Base-by-base conservation (phyloP, 2,797 vertebrate species). In the Benthosema pterotum region DNA sequence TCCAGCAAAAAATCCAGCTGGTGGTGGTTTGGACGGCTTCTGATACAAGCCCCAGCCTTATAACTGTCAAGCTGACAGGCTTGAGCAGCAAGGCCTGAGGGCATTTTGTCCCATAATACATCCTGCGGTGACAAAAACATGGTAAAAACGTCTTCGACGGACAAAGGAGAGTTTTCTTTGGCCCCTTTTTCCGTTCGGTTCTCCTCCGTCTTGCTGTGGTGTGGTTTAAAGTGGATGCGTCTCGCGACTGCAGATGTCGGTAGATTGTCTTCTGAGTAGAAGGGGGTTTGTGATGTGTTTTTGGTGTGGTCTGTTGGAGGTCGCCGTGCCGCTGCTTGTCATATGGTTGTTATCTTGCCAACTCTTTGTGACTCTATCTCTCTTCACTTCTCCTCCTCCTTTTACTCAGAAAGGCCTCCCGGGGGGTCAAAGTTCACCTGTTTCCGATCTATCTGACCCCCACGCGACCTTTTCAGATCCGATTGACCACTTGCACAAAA, bases 401-500 rank as follows among this genome's bases (percentile, higher is more conserved):
- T 38, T 38, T 38, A 2, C 32, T 38, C 67, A 67, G 19, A 82
- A 85, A 67, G 22, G 22, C 75, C 9, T 4, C 1, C 46, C 63
- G 86, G 84, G 48, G 65, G 86, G 84, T 83, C 78, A 88, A 62
- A 87, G 85, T 74, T 89, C 85, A 51, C 80, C 80, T 85, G 85
- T 81, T 71, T 72, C 63, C 47, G 71, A 71, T 82, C 65, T 72
- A 71, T 82, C 65, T 72, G 79, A 83, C 84, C 82, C 60, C 75
- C 15, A 46, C 11, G 1, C 50, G 74, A 72, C 83, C 82, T 79
- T 63, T 80, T 45, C 72, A 77, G 78, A 78, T 82, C 75, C 60
- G 80, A 86, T 67, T 74, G 82, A 81, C 84, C 84, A 15, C 58
- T 70, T 16, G 12, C 72, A 90, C 83, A 88, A 88, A 85, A n/a